Evolutionary conservation across 1,140 invertebrate species (phyloP), one percentile per base, ranked within the genome.

Genomic region (Drosophila bocqueti): DNA sequence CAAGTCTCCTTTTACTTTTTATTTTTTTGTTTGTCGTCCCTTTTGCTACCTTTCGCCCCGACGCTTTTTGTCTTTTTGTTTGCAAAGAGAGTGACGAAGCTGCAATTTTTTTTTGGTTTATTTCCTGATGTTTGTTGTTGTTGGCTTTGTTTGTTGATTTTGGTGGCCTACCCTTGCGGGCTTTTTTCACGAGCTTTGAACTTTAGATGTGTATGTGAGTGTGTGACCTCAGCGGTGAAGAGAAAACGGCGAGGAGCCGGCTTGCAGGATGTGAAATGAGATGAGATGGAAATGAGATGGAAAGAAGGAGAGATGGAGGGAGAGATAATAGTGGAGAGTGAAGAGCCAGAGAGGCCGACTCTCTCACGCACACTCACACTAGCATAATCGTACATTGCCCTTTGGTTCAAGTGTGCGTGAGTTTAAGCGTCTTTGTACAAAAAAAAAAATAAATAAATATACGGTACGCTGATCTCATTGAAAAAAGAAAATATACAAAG

Each of bases 341-440:
- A 61, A 21, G 52, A 45, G n/a, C 10, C 15, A 45, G 42, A 49
- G 66, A 45, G 38, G 36, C 54, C 54, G 49, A 68, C 54, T 60
- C 75, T 67, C 55, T 61, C 64, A 66, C 75, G 75, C 62, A 59
- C 57, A 50, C 34, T 80, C 64, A 87, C 59, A 71, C 26, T 71
- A 40, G 55, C 58, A 81, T 81, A 87, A 87, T 87, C 83, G 83
- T 87, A 89, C 83, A 60, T 87, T 89, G 83, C 83, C 83, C 83
- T 87, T 79, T 71, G 54, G 38, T 63, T 40, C 11, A 34, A 34
- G 71, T 64, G 50, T 57, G 69, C 36, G 68, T 62, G 40, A 31
- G 47, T 50, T 69, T 57, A 72, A 50, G 66, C 66, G 54, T 36
- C 45, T 43, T 58, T 43, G 47, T 40, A 50, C 26, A 52, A 76